Conservation (phyloP, 2,888 invertebrate species). For the Nemurella pictetii region DNA sequence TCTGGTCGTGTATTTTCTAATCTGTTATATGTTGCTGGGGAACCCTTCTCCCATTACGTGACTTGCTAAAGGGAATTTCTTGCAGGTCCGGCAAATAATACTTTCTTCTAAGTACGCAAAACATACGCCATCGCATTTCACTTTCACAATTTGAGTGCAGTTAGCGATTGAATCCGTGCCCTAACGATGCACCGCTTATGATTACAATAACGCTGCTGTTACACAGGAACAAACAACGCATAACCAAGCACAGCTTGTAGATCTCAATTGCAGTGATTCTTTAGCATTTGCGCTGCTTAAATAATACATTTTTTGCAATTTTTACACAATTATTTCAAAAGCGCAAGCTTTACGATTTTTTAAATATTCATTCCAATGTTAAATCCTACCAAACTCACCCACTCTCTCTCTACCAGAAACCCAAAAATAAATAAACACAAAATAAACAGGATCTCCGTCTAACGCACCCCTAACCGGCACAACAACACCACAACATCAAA, state of each 20-base stretch:
- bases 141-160: background rate
- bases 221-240: background rate
- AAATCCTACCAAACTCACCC: background rate
- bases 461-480: background rate
- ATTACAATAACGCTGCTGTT: background rate
- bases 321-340: slow-evolving; percentile 24
- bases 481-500: background rate
- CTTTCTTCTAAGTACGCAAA: background rate
- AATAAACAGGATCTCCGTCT: background rate
- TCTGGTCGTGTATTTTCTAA: background rate
- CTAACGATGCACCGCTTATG: background rate
- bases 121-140: background rate
- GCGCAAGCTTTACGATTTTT: background rate
- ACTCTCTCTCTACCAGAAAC: background rate
- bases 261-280: background rate
- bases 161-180: background rate
- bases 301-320: background rate
- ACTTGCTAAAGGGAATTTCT: background rate
- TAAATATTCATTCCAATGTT: slow-evolving; percentile 3
- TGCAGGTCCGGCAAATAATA: background rate
- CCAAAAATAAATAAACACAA: background rate
- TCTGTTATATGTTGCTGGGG: slow-evolving; percentile 16
- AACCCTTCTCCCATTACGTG: slow-evolving; percentile 27
- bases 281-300: background rate
- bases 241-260: background rate